Base-by-base conservation (phyloP, 2,797 vertebrate species). In the Oophaga sylvatica region DNA sequence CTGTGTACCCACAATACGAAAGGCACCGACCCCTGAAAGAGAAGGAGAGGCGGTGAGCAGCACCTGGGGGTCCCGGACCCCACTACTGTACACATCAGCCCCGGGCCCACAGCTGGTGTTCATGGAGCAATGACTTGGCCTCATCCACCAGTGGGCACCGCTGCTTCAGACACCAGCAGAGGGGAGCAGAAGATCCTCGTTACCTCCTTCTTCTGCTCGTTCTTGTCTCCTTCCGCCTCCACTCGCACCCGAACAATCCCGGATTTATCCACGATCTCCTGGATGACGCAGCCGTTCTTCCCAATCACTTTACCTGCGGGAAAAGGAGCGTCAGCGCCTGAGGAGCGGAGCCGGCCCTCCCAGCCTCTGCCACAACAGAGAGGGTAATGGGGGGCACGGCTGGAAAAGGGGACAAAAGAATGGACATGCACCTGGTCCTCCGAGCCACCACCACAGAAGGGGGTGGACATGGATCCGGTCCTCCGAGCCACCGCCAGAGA, bases 181-280 rank as follows among this genome's bases (percentile, higher is more conserved):
- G 1, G 35, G 5, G 35, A 2, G 35, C 15, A 31, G 59, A 9
- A 45, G 67, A 31, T 22, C 53, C 41, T 8, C 91, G 90, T 92
- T 94, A 94, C 97, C 95, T 98, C 97, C 92, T 97, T 97, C 79
- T 96, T 94, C 90, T 96, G 96, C 91, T 97, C 96, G 90, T 96
- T 97, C 95, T 97, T 97, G 93, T 98, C 97, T 59, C 96, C 97
- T 93, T 98, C 97, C 63, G 97, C 97, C 91, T 98, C 97, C 9
- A 98, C 97, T 88, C 97, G 95, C 83, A 98, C 97, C 0, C 97
- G 95, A 84, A 98, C 97, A 90, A 98, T 97, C 7, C 97, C 97
- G 0, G 97, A 98, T 90, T 98, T 98, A 94, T 98, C 97, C 91
- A 98, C 97, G 5, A 98, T 98, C 92, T 98, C 97, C 91, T 98